phyloP scores from a whole-genome alignment of 2,113 vertebrate species.

The Caloenas nicobarica region DNA sequence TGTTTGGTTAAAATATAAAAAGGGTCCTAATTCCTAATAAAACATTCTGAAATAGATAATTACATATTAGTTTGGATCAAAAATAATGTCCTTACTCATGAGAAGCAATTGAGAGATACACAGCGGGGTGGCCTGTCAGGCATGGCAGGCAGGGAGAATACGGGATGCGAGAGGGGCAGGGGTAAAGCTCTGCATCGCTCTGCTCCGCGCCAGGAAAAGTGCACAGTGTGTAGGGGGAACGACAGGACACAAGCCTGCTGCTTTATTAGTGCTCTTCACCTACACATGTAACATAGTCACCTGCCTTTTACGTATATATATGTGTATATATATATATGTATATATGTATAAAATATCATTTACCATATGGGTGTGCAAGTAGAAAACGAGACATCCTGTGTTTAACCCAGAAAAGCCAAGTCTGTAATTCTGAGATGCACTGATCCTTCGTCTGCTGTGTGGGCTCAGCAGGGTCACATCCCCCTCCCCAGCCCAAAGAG shows the following conservation, averaged over 20 bases:
- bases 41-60: conserved; percentile 66
- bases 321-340: too few species aligned
- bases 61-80: conserved; percentile 58
- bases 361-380: background rate
- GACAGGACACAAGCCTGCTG: background rate
- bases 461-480: background rate
- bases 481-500: background rate
- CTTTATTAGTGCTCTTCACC: background rate
- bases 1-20: conserved; percentile 61
- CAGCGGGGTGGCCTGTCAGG: background rate
- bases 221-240: fast-evolving
- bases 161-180: background rate
- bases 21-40: conserved; percentile 57
- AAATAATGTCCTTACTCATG: conserved; percentile 62
- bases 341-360: background rate
- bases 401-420: background rate
- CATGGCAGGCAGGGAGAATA: background rate
- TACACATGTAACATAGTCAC: background rate
- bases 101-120: conserved; percentile 47
- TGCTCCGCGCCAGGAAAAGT: background rate
- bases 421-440: fast-evolving
- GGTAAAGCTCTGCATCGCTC: background rate
- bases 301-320: background rate
- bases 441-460: background rate
- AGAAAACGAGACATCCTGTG: background rate